Evolutionary conservation across 2,113 vertebrate species (phyloP).

Genomic region (Prinia subflava): DNA sequence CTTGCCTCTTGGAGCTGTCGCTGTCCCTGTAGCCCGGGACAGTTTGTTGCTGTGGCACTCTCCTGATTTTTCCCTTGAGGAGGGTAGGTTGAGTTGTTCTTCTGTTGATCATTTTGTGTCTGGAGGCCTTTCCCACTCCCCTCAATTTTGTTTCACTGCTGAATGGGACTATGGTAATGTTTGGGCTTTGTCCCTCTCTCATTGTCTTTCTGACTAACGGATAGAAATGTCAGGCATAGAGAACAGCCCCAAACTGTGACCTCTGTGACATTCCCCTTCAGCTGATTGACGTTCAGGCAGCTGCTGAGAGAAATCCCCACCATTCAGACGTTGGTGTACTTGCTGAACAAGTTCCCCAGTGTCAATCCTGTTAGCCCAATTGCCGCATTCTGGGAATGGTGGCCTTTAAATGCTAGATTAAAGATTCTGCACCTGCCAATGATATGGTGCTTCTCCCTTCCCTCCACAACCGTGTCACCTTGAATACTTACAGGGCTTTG

Average conservation of each 20-base stretch:
- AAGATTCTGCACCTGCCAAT: conserved; percentile 35
- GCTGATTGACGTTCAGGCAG: conserved; percentile 53
- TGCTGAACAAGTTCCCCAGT: not conserved
- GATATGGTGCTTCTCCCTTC: not conserved
- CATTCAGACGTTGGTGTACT: conserved; percentile 56
- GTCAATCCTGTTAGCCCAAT: conserved; percentile 59
- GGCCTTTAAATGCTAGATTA: conserved; percentile 24
- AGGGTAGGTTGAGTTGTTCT: conserved; percentile 34
- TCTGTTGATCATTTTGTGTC: conserved; percentile 52
- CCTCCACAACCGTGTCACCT: not conserved
- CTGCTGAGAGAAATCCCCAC: conserved; percentile 41
- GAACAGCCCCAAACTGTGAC: conserved; percentile 42
- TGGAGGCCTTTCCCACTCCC: conserved; percentile 36
- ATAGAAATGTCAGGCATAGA: conserved; percentile 59
- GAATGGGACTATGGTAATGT: conserved; percentile 56
- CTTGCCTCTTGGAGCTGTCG: not conserved
- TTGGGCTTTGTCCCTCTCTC: conserved; percentile 32
- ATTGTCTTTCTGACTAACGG: conserved; percentile 56
- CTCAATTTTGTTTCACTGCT: conserved; percentile 10
- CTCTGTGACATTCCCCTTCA: conserved; percentile 42
- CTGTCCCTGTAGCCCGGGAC: not conserved
- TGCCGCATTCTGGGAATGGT: conserved; percentile 26
- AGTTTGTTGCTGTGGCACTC: not conserved
- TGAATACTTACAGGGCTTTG: not conserved
- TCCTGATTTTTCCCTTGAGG: not conserved